Percentiles rank a stretch among this genome's conserved stretches.
Conservation (phyloP, 2,888 invertebrate species). For the Serripes groenlandicus region DNA sequence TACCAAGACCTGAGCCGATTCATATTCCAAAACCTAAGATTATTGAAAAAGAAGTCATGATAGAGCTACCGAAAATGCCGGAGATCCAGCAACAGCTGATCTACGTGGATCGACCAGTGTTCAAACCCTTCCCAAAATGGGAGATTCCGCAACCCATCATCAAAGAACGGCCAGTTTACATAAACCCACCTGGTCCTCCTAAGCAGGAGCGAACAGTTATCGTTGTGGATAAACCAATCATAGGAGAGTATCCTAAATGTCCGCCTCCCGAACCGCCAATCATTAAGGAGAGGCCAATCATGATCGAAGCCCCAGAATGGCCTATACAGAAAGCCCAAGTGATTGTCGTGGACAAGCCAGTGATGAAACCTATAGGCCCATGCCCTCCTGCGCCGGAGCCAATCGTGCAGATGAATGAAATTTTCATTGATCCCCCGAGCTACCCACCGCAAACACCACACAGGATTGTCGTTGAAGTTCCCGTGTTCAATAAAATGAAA, state of each 20-base stretch:
- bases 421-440: conserved; percentile 46
- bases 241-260: conserved; percentile 35
- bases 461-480: conserved; percentile 53
- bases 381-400: conserved; percentile 51
- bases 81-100: conserved; percentile 50
- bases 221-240: conserved; percentile 49
- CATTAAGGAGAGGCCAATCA: conserved; percentile 36
- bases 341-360: conserved; percentile 54
- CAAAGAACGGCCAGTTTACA: conserved; percentile 36
- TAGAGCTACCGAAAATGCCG: conserved; percentile 49
- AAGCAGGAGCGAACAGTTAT: conserved; percentile 47
- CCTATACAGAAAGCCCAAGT: conserved; percentile 42
- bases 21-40: conserved; percentile 51
- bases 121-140: conserved; percentile 46
- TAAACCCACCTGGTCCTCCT: conserved; percentile 49
- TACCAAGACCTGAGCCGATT: conserved; percentile 5
- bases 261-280: conserved; percentile 50
- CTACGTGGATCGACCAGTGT: conserved; percentile 58
- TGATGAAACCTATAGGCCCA: conserved; percentile 16
- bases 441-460: conserved; percentile 51
- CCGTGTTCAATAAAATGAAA: conserved; percentile 47
- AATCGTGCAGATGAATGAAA: conserved; percentile 35
- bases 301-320: conserved; percentile 47
- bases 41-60: conserved; percentile 50
- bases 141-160: conserved; percentile 44